Percentiles rank a stretch among this genome's conserved stretches.
Evolutionary conservation across 2,113 vertebrate species (phyloP).

Genomic region (Tragelaphus imberbis): DNA sequence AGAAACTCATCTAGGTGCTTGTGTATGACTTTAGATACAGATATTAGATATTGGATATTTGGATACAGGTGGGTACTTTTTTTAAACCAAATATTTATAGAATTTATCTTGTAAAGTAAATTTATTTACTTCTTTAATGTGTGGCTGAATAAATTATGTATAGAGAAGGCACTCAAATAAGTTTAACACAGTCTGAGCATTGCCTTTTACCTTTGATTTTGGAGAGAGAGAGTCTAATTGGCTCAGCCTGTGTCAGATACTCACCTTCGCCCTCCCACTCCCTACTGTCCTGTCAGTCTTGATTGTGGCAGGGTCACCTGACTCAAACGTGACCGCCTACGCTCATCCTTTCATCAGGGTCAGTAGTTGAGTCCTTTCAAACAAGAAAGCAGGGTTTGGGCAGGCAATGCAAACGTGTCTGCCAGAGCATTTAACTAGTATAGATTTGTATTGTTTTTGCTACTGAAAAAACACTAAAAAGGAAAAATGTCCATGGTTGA

Average conservation of each 20-base stretch:
- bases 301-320: not conserved
- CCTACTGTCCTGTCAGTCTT: not conserved
- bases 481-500: not conserved
- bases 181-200: not conserved
- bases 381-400: not conserved
- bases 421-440: not conserved
- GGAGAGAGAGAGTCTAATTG: not conserved
- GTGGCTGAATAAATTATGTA: not conserved
- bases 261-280: not conserved
- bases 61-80: not conserved
- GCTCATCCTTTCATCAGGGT: not conserved
- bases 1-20: not conserved
- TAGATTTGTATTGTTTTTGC: not conserved
- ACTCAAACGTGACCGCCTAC: not conserved
- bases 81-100: not conserved
- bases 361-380: not conserved
- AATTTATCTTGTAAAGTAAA: not conserved
- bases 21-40: not conserved
- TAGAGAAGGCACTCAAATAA: not conserved
- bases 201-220: slow-evolving; percentile 9
- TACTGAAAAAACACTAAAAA: not conserved
- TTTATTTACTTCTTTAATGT: not conserved
- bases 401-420: not conserved
- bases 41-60: not conserved
- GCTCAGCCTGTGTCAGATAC: not conserved